Base-by-base conservation (phyloP, 2,797 vertebrate genomes). In the Amniataba percoides region DNA sequence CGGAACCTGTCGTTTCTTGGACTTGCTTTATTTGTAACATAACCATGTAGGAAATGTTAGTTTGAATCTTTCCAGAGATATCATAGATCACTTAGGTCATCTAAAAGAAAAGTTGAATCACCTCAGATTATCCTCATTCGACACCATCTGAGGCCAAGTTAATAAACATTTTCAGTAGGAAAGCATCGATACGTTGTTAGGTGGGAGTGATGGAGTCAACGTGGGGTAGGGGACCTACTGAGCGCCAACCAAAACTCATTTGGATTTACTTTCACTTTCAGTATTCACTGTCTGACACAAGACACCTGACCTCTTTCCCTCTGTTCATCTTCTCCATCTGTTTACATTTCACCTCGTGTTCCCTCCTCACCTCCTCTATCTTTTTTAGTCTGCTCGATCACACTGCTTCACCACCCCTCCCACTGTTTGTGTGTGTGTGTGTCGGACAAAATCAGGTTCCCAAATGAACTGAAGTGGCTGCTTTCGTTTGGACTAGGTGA, bases 161-260 rank as follows among this genome's bases (percentile, higher is more conserved):
- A 27, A 60, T 66, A 36, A 10, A 39, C 39, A 66, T 31, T 70
- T 56, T 62, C 55, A 13, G 36, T 23, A 5, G 2, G n/a, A 59
- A 70, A 53, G 46, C 25, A 34, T 77, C 57, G 40, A 21, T 55
- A 48, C 68, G 10, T 51, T 77, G 39, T 66, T 53, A 1, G n/a
- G 45, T 11, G 56, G 45, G 52, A 60, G 77, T 68, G 77, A 82
- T 71, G 73, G 65, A 59, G 57, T 74, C 66, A 36, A 61, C 34
- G 11, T 36, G 70, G 42, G 34, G 45, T 52, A 19, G 65, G 2
- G 36, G 48, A 58, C 53, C n/a, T 3, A 7, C 70, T 55, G 43
- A 64, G 23, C 15, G 4, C 66, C 46, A 21, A 59, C 49, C 39
- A 57, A 57, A 73, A 71, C 59, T 68, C 69, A 52, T 73, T 59